phyloP scores from a whole-genome alignment of 1,140 invertebrate genomes.

The Cydia splendana region DNA sequence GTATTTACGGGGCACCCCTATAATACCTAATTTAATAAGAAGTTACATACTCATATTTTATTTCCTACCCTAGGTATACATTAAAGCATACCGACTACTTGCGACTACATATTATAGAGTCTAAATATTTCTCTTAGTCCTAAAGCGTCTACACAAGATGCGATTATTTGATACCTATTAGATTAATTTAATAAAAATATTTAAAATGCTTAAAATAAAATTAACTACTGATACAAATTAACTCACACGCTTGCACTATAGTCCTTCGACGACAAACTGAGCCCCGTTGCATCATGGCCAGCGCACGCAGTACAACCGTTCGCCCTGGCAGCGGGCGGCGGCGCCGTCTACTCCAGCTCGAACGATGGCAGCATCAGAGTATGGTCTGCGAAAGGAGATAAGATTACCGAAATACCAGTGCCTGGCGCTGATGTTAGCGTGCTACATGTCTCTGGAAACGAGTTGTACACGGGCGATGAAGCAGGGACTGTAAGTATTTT shows the following conservation, averaged over 20 bases:
- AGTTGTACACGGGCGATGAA: slow-evolving; percentile 68
- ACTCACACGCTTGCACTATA: slow-evolving; percentile 35
- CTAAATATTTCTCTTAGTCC: no score
- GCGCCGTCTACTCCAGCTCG: slow-evolving; percentile 62
- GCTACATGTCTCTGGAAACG: slow-evolving; percentile 52
- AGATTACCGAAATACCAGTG: slow-evolving; percentile 52
- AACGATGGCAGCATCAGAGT: slow-evolving; percentile 65
- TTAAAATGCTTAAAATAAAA: no score
- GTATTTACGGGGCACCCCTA: no score
- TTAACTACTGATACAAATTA: no score
- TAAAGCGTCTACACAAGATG: no score
- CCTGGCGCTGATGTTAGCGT: slow-evolving; percentile 55
- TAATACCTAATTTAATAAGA: no score
- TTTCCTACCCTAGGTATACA: no score
- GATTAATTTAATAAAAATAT: no score
- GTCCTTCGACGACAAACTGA: slow-evolving; percentile 60
- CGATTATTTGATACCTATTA: no score
- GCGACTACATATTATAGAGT: no score
- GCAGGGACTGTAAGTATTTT: slow-evolving; percentile 63
- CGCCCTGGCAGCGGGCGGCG: slow-evolving; percentile 58
- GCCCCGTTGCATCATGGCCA: slow-evolving; percentile 53
- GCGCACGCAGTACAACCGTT: slow-evolving; percentile 67
- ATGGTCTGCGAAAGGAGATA: slow-evolving; percentile 60
- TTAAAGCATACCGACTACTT: no score
- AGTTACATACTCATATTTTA: no score